Evolutionary conservation across 2,113 vertebrate genomes (phyloP), one percentile per base, ranked within the genome.

Genomic region (Crotophaga sulcirostris): DNA sequence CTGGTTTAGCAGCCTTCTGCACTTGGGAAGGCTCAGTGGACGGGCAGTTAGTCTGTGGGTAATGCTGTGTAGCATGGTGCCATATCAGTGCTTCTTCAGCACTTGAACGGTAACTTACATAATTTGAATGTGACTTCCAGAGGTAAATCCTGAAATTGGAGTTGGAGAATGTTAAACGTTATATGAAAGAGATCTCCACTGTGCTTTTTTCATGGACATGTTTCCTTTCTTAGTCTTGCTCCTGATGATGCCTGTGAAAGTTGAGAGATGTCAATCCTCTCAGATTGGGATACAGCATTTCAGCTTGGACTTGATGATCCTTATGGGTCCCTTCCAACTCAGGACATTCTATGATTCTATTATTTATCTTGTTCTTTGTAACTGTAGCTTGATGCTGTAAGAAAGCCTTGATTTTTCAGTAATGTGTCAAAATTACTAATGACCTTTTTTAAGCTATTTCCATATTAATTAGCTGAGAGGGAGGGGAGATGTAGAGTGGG

Each of bases 141-240:
- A 55, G 31, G 13, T 63, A 47, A 66, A 47, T 44, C 24, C 40
- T 4, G 1, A 79, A 68, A 28, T 60, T 40, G 10, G 7, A 55
- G 28, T 9, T 62, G 38, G 9, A 16, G 25, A 33, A 10, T 0
- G 0, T 68, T 80, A 20, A 44, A 7, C 0, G 0, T 59, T 40
- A 14, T 4, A 1, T 23, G 34, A 16, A 12, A 19, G 20, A 3
- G n/a, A 3, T n/a, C 58, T 88, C 40, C 9, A 6, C 67, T 19
- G 47, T 0, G 5, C n/a, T n/a, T 18, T 66, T 72, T 40, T 68
- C 33, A 7, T 3, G 16, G 44, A 23, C 12, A 2, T 3, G 3
- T 49, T 44, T 77, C 6, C 38, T 72, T 70, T 28, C 40, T 49
- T 54, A 26, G 11, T 73, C 25, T 24, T 59, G 17, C 16, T 85